Conservation (phyloP, 2,797 vertebrate genomes). For the Myioborus melanocephalus region DNA sequence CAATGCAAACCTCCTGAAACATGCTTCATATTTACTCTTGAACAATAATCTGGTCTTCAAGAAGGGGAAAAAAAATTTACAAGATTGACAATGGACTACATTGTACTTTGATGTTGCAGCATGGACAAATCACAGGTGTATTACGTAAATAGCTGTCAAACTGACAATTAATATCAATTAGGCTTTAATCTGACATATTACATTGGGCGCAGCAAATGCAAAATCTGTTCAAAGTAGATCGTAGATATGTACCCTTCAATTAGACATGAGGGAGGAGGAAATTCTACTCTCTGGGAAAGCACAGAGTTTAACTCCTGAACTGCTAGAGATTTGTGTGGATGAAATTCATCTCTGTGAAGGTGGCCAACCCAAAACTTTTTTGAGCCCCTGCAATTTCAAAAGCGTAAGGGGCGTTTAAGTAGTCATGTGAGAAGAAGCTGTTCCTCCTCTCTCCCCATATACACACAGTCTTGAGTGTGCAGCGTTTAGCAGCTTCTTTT, state of each 20-base stretch:
- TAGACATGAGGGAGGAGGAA: slow-evolving; percentile 43
- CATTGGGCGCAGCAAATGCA: slow-evolving; percentile 24
- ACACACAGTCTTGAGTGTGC: background rate
- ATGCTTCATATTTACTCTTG: slow-evolving; percentile 66
- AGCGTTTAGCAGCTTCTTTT: background rate
- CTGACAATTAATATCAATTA: slow-evolving; percentile 64
- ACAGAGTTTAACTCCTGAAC: slow-evolving; percentile 35
- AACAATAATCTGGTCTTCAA: slow-evolving; percentile 75
- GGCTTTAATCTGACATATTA: slow-evolving; percentile 61
- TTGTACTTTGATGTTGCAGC: slow-evolving; percentile 70
- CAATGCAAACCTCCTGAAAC: slow-evolving; percentile 69
- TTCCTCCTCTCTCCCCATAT: background rate
- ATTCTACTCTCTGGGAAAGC: slow-evolving; percentile 17
- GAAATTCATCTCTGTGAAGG: background rate
- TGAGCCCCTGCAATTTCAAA: background rate
- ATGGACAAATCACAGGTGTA: slow-evolving; percentile 30
- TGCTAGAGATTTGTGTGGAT: background rate
- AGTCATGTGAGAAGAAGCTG: background rate
- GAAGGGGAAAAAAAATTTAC: background rate
- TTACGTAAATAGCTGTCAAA: slow-evolving; percentile 50
- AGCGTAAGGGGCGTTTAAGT: background rate
- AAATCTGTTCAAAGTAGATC: slow-evolving; percentile 26
- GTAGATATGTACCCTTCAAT: slow-evolving; percentile 41
- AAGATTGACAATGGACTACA: slow-evolving; percentile 70
- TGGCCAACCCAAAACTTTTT: background rate